Base-by-base conservation (phyloP, 2,797 vertebrate genomes). In the Myotis daubentonii region DNA sequence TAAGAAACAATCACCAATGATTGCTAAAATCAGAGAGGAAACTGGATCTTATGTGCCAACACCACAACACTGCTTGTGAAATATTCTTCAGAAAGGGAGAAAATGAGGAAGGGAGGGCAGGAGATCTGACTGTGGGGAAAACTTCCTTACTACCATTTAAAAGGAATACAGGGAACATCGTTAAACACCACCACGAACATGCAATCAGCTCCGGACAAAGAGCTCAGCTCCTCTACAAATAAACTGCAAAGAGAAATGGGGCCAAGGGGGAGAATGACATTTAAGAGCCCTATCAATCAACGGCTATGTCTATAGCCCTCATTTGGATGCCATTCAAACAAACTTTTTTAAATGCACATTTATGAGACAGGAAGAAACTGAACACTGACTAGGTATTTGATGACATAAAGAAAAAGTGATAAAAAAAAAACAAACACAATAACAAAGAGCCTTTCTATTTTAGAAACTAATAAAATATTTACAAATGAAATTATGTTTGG, bases 401-500 rank as follows among this genome's bases (percentile, higher is more conserved):
- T 53, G 25, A 80, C 20, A 65, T 4, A 51, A 92, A 62, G 62
- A 92, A 75, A 72, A 0, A 17, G 33, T 20, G 49, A 41, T 78
- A 33, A 72, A 38, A 41, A 72, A 38, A 41, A 51, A 55, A 93
- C 11, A 66, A 57, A 57, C n/a, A 86, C 13, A n/a, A 60, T 19
- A 89, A 28, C 36, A 16, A 72, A 81, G 19, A 83, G 19, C 22
- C 17, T 30, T 71, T 70, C 71, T 80, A 72, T 60, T 84, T 96
- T 51, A 93, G 28, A 83, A 68, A 4, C 12, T 82, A 88, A 72
- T 76, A 36, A 84, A 92, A 90, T 41, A 65, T 57, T 87, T 90
- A 87, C 49, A 89, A 36, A 13, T 41, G 53, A 92, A 87, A 87
- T 41, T 82, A 0, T 23, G 53, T 57, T 66, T 71, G 15, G 17